Evolutionary conservation across 2,888 invertebrate genomes (phyloP).

Genomic region (Pollenia labialis): DNA sequence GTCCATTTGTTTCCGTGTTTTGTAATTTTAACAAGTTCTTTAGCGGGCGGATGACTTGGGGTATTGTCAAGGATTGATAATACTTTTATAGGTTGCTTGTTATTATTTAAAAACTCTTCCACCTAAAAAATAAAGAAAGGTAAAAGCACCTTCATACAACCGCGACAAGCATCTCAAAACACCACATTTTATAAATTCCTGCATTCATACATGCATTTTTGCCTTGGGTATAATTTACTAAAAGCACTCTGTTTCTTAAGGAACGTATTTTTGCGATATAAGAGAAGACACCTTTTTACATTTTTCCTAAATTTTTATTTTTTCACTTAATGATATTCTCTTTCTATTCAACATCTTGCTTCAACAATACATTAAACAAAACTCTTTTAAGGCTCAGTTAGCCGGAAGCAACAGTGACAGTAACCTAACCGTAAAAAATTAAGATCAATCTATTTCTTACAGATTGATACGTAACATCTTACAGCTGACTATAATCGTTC

Average conservation of each 20-base stretch:
- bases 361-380: neutral
- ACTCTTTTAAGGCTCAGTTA: no score
- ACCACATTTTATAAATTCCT: constrained; percentile 51
- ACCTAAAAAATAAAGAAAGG: constrained; percentile 31
- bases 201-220: constrained; percentile 47
- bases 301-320: constrained; percentile 27
- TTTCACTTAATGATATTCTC: constrained; percentile 6
- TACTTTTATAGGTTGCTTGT: constrained; percentile 29
- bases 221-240: constrained; percentile 47
- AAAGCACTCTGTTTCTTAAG: constrained; percentile 17
- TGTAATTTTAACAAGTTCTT: constrained; percentile 40
- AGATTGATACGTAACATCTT: no score
- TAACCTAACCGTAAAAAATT: no score
- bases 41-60: constrained; percentile 41
- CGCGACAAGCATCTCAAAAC: constrained; percentile 51
- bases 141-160: constrained; percentile 41
- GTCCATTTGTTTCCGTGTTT: constrained; percentile 59
- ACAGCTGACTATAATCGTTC: no score
- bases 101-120: constrained; percentile 29
- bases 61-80: constrained; percentile 48
- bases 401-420: no score
- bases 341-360: neutral
- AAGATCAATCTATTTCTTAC: no score
- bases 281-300: neutral
- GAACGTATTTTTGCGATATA: constrained; percentile 5